These are phyloP conservation scores for Lineus longissimus DNA, from an alignment of 1,140 invertebrate species.

Conservation along the genomic window DNA sequence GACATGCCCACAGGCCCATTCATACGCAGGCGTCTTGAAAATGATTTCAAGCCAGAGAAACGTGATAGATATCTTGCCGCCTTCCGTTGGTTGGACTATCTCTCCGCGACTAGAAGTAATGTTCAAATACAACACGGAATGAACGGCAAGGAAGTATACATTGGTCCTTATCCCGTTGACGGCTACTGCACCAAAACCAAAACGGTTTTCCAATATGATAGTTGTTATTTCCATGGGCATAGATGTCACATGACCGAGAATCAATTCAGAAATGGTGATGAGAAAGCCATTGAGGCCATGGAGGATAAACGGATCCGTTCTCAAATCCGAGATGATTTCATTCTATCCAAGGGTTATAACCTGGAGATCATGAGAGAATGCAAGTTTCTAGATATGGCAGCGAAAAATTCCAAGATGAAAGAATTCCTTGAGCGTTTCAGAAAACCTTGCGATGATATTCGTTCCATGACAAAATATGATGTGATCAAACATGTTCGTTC, in stretches of 20 bases:
- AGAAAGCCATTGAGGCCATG: neutral
- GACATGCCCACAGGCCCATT: constrained; percentile 19
- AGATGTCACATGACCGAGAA: neutral
- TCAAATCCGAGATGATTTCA: neutral
- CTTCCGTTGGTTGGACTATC: constrained; percentile 3
- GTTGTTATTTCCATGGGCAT: neutral
- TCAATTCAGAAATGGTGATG: neutral
- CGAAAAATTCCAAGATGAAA: neutral
- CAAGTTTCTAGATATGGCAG: neutral
- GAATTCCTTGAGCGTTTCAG: neutral
- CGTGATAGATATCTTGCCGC: constrained; percentile 9
- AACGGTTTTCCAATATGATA: neutral
- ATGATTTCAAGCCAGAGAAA: constrained; percentile 3
- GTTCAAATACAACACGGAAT: neutral
- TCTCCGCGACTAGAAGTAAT: neutral
- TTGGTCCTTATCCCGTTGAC: constrained; percentile 14
- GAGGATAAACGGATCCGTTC: neutral
- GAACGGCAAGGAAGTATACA: neutral
- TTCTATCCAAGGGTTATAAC: too few relatives aligned
- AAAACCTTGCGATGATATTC: neutral
- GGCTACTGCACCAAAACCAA: neutral
- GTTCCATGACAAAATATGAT: neutral
- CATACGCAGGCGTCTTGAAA: constrained; percentile 3
- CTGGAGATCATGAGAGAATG: neutral
- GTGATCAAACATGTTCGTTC: neutral